Evolutionary conservation across 2,888 invertebrate genomes (phyloP).

Genomic region (Melanchra persicariae): DNA sequence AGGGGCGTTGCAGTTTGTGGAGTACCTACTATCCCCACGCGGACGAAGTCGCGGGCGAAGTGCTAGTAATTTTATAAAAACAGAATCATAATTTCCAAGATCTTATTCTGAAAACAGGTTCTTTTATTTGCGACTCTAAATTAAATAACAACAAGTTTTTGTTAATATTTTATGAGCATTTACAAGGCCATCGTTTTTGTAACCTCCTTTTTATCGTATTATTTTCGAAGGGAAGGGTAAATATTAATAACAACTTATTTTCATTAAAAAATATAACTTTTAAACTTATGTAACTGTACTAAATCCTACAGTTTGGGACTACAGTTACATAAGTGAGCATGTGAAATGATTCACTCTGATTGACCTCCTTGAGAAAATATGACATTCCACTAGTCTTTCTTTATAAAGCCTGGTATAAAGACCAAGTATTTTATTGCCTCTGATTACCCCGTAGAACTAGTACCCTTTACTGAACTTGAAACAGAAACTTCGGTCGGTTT

Average conservation of each 20-base stretch:
- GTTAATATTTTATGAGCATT: background rate
- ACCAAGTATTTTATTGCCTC: background rate
- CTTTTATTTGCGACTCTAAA: background rate
- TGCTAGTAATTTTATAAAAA: background rate
- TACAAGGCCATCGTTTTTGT: background rate
- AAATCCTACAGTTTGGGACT: no score
- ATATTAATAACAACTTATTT: background rate
- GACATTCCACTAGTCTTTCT: no score
- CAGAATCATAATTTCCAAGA: background rate
- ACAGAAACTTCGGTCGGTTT: background rate
- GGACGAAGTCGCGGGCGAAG: no score
- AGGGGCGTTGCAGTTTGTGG: no score
- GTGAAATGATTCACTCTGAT: background rate
- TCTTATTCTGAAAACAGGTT: constrained; percentile 11
- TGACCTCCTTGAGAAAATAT: background rate
- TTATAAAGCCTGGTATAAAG: no score
- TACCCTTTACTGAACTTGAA: background rate
- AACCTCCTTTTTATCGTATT: background rate
- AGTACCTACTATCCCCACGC: no score
- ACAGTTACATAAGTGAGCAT: no score
- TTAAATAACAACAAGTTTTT: background rate
- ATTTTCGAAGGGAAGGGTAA: background rate
- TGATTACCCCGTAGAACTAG: background rate
- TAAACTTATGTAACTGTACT: background rate
- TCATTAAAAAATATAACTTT: background rate